A percentile compares a stretch with the other conserved stretches of the same genome.
Conservation (phyloP, 2,888 invertebrate species). For the Antitype chi region DNA sequence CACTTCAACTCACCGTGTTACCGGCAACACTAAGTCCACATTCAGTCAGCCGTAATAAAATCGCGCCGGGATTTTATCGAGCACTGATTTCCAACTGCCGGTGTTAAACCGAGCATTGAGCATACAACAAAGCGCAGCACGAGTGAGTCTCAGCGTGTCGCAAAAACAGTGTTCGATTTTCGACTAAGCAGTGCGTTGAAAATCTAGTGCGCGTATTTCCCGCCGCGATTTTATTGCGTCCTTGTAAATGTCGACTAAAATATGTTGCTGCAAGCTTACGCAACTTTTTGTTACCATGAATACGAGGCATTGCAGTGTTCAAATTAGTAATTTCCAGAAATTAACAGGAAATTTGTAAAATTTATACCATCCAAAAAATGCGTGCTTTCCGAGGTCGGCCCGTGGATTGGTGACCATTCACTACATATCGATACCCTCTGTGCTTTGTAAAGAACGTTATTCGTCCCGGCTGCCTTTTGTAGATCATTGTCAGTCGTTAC, state of each 20-base stretch:
- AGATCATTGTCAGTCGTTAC: background rate
- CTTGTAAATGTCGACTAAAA: background rate
- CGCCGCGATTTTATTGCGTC: too few relatives aligned
- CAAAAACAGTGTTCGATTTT: too few relatives aligned
- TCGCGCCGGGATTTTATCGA: too few relatives aligned
- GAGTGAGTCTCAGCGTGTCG: too few relatives aligned
- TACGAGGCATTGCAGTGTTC: background rate
- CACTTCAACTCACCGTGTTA: background rate
- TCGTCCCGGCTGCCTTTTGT: background rate
- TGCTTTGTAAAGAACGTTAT: background rate
- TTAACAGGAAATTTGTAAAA: background rate
- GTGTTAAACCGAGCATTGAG: too few relatives aligned
- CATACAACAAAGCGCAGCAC: too few relatives aligned
- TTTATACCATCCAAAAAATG: background rate
- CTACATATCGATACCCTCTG: background rate
- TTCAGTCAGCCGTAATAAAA: too few relatives aligned
- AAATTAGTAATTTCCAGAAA: too few relatives aligned
- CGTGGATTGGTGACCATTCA: background rate
- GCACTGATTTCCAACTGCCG: too few relatives aligned
- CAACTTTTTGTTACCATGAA: background rate
- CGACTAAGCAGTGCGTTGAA: too few relatives aligned
- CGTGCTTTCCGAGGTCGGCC: background rate
- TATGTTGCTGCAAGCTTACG: background rate
- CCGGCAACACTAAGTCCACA: background rate
- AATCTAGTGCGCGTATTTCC: too few relatives aligned